Base-by-base conservation (phyloP, 35 echinoderm and acorn worm genomes). In the Amphiura filiformis region DNA sequence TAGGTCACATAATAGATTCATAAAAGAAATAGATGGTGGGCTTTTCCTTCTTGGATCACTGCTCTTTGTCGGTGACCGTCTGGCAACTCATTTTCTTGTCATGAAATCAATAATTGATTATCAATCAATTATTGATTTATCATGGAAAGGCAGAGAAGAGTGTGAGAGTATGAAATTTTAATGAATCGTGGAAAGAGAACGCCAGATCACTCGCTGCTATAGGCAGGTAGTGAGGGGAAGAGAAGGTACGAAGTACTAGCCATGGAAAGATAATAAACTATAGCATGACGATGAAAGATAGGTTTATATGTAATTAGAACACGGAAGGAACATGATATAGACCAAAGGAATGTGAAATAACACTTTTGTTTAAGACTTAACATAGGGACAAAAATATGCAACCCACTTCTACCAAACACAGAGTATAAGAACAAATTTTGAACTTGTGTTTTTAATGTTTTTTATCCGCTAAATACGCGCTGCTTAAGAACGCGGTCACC, bases 121-220 rank as follows among this genome's bases (percentile, higher is more conserved):
- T 70, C 28, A 70, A 70, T 70, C 61, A 70, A 70, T 70, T 70
- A 70, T 70, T 70, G 61, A 70, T 70, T 70, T 70, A 70, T 70
- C 61, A 70, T 70, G 61, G 61, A 70, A 70, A 70, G 61, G 17
- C 61, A 70, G 61, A 26, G 61, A 13, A 26, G 61, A 30, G 61
- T 70, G 61, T 70, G 61, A 70, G 61, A 70, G 28, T 70, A 30
- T 70, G 61, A 11, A 70, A 70, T 70, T 15, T 70, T 70, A 70
- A 70, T 70, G 61, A 3, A 30, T 52, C 17, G 15, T 30, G 11
- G 28, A 70, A 70, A 70, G 61, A 70, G 61, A 70, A 70, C 61
- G 28, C 17, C 61, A 70, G 61, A 70, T 18, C 61, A n/a, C 61
- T 15, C 61, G 26, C 1, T 70, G 28, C 61, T 70, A 15, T 23